Base-by-base conservation (phyloP, 2,113 vertebrate genomes). In the Drymodes brunneopygia region DNA sequence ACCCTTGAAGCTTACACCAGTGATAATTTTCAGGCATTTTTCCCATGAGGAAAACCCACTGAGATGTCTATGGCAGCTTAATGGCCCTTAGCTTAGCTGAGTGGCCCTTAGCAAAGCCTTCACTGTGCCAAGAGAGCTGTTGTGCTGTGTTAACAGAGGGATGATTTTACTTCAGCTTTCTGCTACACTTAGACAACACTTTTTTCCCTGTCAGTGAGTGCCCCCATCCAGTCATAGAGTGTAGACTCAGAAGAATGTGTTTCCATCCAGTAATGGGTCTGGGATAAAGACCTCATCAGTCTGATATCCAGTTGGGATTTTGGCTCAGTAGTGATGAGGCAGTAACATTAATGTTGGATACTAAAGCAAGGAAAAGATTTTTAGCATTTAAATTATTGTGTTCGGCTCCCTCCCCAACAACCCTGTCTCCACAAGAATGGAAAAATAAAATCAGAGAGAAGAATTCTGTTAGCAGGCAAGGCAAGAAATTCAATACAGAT, bases 401-500 rank as follows among this genome's bases (percentile, higher is more conserved):
- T 66, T 81, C 23, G 0, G 4, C 80, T 96, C n/a, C 21, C 14
- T 61, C 42, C 31, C 12, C 48, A 66, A 17, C 42, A 81, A 38
- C 25, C 3, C 25, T 33, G 44, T 79, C 62, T 95, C 33, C 79
- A 54, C 54, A 82, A 64, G 57, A 82, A 90, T 69, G 45, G 53
- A 53, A 86, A 91, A 80, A 86, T 65, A 62, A 65, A 19, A 17
- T 71, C n/a, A 54, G 62, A 57, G 56, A 71, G 70, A 31, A 90
- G 54, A 69, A 85, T 88, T 70, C 88, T 85, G 51, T 58, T 93
- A 83, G 53, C 86, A 86, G 83, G 84, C 48, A 81, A 94, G 79
- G 85, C 75, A 84, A 90, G 73, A 94, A 96, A 92, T 91, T 94
- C 75, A 91, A 88, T 94, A 84, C 86, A 82, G 80, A 94, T 96